Evolutionary conservation across 2,113 vertebrate species (phyloP).

Genomic region (Centropus unirufus): DNA sequence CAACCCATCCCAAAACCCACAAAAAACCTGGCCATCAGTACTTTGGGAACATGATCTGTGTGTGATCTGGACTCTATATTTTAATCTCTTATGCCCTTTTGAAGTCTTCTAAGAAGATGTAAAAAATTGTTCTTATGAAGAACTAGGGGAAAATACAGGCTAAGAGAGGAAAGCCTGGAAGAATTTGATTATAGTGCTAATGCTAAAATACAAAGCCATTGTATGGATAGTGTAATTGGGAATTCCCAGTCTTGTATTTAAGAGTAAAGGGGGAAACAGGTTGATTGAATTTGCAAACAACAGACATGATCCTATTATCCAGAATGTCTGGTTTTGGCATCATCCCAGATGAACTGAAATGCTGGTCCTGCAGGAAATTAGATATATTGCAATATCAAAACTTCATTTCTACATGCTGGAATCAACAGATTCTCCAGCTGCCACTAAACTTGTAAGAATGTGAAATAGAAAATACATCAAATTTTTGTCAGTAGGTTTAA

Average conservation of each 20-base stretch:
- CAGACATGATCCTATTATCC: not conserved
- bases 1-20: no score
- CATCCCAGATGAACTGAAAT: not conserved
- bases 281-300: not conserved
- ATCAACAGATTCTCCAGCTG: not conserved
- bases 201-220: not conserved
- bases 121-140: not conserved
- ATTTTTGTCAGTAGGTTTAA: not conserved
- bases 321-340: not conserved
- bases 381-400: not conserved
- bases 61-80: not conserved
- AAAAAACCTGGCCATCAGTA: not conserved
- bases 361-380: not conserved
- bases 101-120: not conserved
- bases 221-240: not conserved
- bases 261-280: not conserved
- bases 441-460: not conserved
- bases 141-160: not conserved
- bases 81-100: not conserved
- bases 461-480: not conserved
- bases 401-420: not conserved
- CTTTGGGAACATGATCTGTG: not conserved
- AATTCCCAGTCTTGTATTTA: not conserved
- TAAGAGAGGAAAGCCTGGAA: not conserved
- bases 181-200: not conserved